Evolutionary conservation across 2,888 invertebrate genomes (phyloP), one percentile per base, ranked within the genome.

Genomic region (Leptinotarsa tumamoca): DNA sequence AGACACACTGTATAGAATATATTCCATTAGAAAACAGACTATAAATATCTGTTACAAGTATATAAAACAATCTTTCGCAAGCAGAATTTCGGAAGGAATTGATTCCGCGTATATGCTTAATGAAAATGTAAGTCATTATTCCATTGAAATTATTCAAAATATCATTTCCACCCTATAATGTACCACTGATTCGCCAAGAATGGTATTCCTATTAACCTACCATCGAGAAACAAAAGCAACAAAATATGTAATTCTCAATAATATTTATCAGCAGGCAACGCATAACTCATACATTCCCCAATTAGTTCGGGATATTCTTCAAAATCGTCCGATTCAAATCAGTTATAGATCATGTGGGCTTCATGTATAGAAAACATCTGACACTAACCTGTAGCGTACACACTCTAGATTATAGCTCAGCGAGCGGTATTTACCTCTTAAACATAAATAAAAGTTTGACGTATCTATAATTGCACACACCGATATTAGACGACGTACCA

Each of bases 391-490:
- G 82, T 82, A 79, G 82, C 72, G 80, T 78, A 77, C 75, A 75
- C 74, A 76, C 75, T 74, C 74, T 71, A 78, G 79, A 80, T 82
- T 80, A 75, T 43, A 50, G 74, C 80, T 23, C 82, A 81, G 81
- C 82, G 77, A 78, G 82, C 78, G 82, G 80, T 80, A 74, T 54
- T 63, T 79, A 80, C 80, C 80, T 79, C 85, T 84, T 84, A 84
- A 82, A 77, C 84, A 87, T 87, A 88, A 88, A 88, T 88, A 85
- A 85, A 83, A 83, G 84, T 88, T 88, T 88, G 87, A 88, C 87
- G 86, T 86, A 85, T 85, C 85, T 84, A 85, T 87, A 87, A 88
- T 87, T 88, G 87, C 87, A 83, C 85, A 83, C 85, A 84, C 84
- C 84, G 83, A 83, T 85, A 77, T 75, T 71, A 71, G 75, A 61